Evolutionary conservation across 2,888 invertebrate species (phyloP), one percentile per base, ranked within the genome.

Genomic region (Campoplex nolae): DNA sequence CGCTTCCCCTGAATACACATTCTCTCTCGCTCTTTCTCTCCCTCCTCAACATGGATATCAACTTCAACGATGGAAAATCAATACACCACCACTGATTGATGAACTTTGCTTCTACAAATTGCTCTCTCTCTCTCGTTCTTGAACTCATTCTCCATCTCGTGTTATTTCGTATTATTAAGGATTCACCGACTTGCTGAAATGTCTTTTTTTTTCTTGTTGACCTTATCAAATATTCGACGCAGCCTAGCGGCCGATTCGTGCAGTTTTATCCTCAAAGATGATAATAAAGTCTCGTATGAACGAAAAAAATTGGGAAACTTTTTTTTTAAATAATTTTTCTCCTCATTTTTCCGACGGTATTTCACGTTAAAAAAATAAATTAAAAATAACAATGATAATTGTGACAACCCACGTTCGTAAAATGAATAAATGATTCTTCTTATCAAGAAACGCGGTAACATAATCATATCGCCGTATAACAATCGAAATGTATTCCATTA

Each of bases 21-120:
- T 54, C 82, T 71, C 48, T 67, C 71, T 58, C 68, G 67, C 68
- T 73, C 78, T 48, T 32, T 75, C 68, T n/a, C 70, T 70, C 68
- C 51, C 68, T 71, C 83, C 71, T 38, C 79, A 76, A 76, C 71
- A 84, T 56, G 84, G 71, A 83, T 83, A 87, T 87, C 83, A 87
- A 84, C 83, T 87, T 87, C 83, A 87, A 79, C 85, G 79, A 87
- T 87, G 87, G 79, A 87, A 87, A 87, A 87, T 87, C 87, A 87
- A 87, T 87, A 87, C 87, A 85, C 35, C 32, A 28, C 54, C 79
- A 76, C 83, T 84, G 87, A 87, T 85, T 87, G 82, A 87, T 83
- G 87, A 83, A 87, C 83, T 87, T 85, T 83, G 58, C 82, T 80
- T 71, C 76, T 70, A 79, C 75, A 76, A 87, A 79, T 84, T 74